A percentile compares a stretch with the other conserved stretches of the same genome.
Evolutionary conservation across 2,113 vertebrate genomes (phyloP).

Genomic region (Chloebia gouldiae): DNA sequence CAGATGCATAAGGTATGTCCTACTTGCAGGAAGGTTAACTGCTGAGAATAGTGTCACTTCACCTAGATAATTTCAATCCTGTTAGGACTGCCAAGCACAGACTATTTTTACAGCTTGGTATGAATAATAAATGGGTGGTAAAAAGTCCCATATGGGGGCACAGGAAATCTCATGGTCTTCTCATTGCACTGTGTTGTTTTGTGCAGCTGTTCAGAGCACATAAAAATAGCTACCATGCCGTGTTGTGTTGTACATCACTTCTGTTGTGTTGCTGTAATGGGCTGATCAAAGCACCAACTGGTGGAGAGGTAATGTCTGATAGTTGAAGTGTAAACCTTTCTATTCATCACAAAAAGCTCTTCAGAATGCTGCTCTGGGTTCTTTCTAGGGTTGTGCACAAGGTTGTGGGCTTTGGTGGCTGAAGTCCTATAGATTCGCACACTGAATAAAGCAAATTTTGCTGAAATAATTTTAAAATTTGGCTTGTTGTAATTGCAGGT

Average conservation of each 20-base stretch:
- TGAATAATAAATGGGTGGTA: conserved; percentile 14
- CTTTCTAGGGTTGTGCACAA: background rate
- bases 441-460: background rate
- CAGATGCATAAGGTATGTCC: background rate
- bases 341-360: background rate
- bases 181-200: background rate
- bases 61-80: background rate
- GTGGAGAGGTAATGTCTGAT: background rate
- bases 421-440: background rate
- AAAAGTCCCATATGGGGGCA: background rate
- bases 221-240: background rate
- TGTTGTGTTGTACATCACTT: background rate
- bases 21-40: background rate
- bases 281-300: conserved; percentile 4
- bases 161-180: background rate
- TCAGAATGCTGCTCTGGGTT: background rate
- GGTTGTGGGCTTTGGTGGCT: background rate
- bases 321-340: background rate
- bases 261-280: background rate
- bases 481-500: background rate
- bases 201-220: background rate
- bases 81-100: background rate
- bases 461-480: background rate
- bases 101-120: background rate
- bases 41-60: background rate